Conservation (phyloP, 2,888 invertebrate genomes). For the Antitype chi region DNA sequence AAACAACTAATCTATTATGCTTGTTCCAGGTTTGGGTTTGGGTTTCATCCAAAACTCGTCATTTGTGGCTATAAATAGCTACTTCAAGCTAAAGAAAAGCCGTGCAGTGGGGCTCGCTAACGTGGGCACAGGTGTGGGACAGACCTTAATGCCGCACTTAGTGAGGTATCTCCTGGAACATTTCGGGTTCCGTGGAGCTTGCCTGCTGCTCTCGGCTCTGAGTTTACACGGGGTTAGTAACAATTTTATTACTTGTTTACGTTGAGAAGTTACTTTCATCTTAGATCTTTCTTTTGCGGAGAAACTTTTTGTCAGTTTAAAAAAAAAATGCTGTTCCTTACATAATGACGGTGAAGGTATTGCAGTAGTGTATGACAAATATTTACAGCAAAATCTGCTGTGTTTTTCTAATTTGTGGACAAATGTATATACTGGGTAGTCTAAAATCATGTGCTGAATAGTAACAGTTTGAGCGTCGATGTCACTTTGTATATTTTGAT, state of each 20-base stretch:
- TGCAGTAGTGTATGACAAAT: background rate
- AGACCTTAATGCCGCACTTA: constrained; percentile 94
- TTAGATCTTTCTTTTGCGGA: no score
- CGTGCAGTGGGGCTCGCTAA: constrained; percentile 94
- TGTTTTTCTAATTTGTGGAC: background rate
- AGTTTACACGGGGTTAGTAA: constrained; percentile 92
- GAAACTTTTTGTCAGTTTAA: background rate
- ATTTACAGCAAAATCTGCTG: no score
- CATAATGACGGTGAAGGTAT: background rate
- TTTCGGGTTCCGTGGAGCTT: constrained; percentile 92
- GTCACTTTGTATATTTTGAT: background rate
- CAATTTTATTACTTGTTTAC: constrained; percentile 46
- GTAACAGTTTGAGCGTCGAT: background rate
- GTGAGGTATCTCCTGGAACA: constrained; percentile 92
- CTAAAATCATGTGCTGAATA: no score
- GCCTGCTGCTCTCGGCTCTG: constrained; percentile 91
- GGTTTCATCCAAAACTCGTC: constrained; percentile 93
- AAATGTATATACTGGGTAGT: background rate
- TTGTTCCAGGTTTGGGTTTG: constrained; percentile 91
- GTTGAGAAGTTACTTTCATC: background rate
- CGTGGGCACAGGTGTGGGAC: constrained; percentile 94
- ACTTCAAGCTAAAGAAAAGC: constrained; percentile 92
- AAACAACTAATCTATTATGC: constrained; percentile 57
- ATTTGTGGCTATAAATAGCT: constrained; percentile 93
- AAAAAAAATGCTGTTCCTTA: background rate